Base-by-base conservation (phyloP, 1,140 invertebrate species). In the Venturia canescens region DNA sequence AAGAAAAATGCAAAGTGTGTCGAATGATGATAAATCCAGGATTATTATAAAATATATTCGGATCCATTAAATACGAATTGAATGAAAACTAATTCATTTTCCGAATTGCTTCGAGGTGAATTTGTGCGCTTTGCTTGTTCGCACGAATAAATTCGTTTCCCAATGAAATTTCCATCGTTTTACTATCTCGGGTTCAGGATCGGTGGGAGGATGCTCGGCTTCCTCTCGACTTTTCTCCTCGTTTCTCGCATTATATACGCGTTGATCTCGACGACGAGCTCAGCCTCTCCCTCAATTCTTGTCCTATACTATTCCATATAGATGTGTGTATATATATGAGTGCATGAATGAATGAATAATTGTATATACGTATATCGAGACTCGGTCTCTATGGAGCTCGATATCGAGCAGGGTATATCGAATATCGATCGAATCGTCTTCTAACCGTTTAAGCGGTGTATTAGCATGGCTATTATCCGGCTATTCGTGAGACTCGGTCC, bases 371-470 rank as follows among this genome's bases (percentile, higher is more conserved):
- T 23, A 38, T 74, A 50, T 74, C 38, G 71, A 74, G 71, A n/a
- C 21, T 16, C 31, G 31, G 69, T 31, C 38, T 71, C 71, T 38
- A 6, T 21, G 72, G 72, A 60, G 72, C 76, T 71, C 63, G 76
- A 74, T 82, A 82, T 71, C 66, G 66, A 79, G 78, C 50, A 63
- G 27, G 70, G 76, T 75, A 82, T 82, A 82, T 82, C 67, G 76
- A 82, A 82, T 82, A 82, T 82, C 80, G 80, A 82, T 82, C 78
- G 80, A 78, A 82, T 81, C 76, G 60, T 78, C 79, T 74, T 74
- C 57, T 75, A 78, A 78, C 66, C 60, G 66, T 78, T 67, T 78
- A 78, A 78, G 76, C 63, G 53, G 63, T 50, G 76, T 71, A 78
- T 82, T 78, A 78, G 76, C 80, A 82, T 82, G 67, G 60, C 57